Conservation (phyloP, 2,888 invertebrate species). For the Didymodactylos carnosus region DNA sequence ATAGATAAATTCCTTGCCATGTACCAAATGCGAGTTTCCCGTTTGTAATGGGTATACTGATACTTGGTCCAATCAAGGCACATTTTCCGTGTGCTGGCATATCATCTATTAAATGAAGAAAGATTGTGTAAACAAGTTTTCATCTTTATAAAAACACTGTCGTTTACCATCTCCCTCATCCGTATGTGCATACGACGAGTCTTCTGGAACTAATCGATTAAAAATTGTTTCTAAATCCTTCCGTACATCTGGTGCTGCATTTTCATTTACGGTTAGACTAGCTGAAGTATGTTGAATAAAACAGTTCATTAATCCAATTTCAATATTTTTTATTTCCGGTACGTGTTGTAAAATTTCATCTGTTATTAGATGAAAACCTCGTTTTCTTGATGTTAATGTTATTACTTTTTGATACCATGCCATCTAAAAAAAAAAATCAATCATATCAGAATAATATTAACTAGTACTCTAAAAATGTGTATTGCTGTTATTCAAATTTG, state of each 20-base stretch:
- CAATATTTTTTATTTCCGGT: constrained; percentile 77
- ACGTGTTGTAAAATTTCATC: constrained; percentile 79
- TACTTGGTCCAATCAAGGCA: constrained; percentile 76
- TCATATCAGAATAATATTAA: too few relatives aligned
- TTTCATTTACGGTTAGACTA: constrained; percentile 73
- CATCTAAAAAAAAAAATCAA: neutral
- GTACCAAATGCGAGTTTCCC: constrained; percentile 81
- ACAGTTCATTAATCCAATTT: constrained; percentile 82
- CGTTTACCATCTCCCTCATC: constrained; percentile 95
- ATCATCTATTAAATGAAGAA: too few relatives aligned
- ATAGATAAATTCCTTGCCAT: constrained; percentile 95
- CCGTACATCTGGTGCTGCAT: constrained; percentile 37
- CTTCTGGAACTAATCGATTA: constrained; percentile 92
- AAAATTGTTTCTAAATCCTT: constrained; percentile 99
- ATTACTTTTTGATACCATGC: constrained; percentile 86
- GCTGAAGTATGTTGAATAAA: constrained; percentile 95
- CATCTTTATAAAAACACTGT: constrained; percentile 48
- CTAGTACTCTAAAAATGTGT: neutral
- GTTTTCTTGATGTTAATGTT: constrained; percentile 78
- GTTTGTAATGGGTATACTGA: constrained; percentile 84
- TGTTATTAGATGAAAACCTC: constrained; percentile 86
- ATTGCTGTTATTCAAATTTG: too few relatives aligned
- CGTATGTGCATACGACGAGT: constrained; percentile 77
- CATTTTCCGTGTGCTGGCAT: constrained; percentile 76
- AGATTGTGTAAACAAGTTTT: neutral